Evolutionary conservation across 2,797 vertebrate species (phyloP).

Genomic region (Salmo trutta): DNA sequence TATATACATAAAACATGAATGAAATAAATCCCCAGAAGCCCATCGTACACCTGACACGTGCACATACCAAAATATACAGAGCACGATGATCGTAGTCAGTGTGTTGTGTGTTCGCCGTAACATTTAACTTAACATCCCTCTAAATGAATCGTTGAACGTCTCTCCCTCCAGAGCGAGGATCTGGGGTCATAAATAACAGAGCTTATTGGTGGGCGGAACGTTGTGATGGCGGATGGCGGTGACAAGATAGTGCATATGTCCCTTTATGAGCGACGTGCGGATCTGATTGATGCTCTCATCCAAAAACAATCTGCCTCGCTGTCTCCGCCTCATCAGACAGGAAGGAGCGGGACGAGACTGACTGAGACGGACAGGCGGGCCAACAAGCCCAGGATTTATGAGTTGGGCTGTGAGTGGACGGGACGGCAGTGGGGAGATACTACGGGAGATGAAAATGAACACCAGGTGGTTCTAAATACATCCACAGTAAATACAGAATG

Average conservation of each 20-base stretch:
- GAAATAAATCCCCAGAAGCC: neutral
- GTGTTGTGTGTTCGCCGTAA: neutral
- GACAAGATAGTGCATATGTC: constrained; percentile 25
- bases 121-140: constrained; percentile 15
- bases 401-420: constrained; percentile 8
- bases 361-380: constrained; percentile 40
- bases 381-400: constrained; percentile 34
- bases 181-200: constrained; percentile 21
- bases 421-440: neutral
- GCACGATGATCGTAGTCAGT: neutral
- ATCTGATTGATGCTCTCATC: constrained; percentile 58
- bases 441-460: neutral
- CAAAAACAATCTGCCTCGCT: constrained; percentile 53
- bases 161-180: constrained; percentile 21
- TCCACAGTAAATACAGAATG: neutral
- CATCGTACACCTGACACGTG: neutral
- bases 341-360: constrained; percentile 27
- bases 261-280: constrained; percentile 29
- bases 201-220: constrained; percentile 22
- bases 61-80: too few relatives aligned
- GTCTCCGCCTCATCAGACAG: constrained; percentile 40
- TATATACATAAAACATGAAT: neutral
- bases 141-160: constrained; percentile 18
- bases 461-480: neutral
- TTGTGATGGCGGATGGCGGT: constrained; percentile 27